Conservation (phyloP, 2,888 invertebrate genomes). For the Dicranocentrus wangi region DNA sequence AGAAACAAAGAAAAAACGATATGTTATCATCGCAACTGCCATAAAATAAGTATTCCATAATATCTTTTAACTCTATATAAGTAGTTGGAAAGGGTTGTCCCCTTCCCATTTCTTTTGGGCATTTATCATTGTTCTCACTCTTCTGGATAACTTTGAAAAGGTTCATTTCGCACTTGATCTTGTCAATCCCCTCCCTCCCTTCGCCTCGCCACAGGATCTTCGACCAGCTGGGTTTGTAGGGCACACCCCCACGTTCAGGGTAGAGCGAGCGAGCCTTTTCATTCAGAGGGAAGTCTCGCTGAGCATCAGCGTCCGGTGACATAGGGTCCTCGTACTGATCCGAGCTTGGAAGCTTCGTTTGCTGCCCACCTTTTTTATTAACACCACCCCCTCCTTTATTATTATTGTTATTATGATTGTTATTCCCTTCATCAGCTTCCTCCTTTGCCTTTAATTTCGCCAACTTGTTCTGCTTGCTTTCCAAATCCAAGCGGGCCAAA, state of each 20-base stretch:
- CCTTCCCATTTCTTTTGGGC: too few species aligned
- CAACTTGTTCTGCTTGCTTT: conserved; percentile 60
- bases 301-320: conserved; percentile 56
- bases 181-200: conserved; percentile 82
- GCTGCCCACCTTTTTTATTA: not conserved
- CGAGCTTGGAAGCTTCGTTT: not conserved
- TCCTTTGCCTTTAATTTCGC: conserved; percentile 18
- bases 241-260: conserved; percentile 83
- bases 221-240: conserved; percentile 78
- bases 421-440: not conserved
- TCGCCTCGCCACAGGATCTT: conserved; percentile 80
- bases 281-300: conserved; percentile 74
- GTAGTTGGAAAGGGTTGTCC: too few species aligned
- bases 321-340: conserved; percentile 34
- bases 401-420: too few species aligned
- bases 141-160: conserved; percentile 84
- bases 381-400: not conserved
- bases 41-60: not conserved
- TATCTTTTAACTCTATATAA: too few species aligned
- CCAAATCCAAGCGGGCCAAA: conserved; percentile 52
- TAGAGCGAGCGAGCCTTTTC: conserved; percentile 79
- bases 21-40: not conserved
- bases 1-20: conserved; percentile 3
- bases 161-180: conserved; percentile 86
- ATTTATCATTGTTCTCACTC: too few species aligned